Conservation (phyloP, 2,797 vertebrate genomes). For the Parambassis ranga region DNA sequence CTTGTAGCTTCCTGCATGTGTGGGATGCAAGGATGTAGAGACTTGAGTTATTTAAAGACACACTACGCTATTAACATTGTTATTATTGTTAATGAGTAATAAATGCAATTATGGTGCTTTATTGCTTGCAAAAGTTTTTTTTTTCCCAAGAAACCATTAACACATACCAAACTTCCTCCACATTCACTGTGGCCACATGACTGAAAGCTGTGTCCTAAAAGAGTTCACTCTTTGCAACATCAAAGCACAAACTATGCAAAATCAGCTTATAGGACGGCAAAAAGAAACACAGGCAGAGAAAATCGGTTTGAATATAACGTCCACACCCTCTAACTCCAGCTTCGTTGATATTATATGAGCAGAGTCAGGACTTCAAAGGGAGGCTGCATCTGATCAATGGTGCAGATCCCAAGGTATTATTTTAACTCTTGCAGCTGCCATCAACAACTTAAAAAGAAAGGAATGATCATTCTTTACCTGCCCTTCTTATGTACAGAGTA, state of each 20-base stretch:
- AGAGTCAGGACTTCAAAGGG: slow-evolving; percentile 53
- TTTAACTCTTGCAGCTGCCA: slow-evolving; percentile 36
- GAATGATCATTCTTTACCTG: neutral
- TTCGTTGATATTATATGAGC: slow-evolving; percentile 49
- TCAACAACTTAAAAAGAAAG: slow-evolving; percentile 30
- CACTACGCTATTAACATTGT: no score
- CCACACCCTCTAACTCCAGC: slow-evolving; percentile 26
- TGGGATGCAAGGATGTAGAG: no score
- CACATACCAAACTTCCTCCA: no score
- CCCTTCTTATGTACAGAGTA: slow-evolving; percentile 11
- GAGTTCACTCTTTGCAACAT: slow-evolving; percentile 35
- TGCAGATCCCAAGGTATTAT: slow-evolving; percentile 49
- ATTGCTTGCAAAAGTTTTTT: no score
- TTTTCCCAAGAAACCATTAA: no score
- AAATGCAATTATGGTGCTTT: no score
- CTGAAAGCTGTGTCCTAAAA: slow-evolving; percentile 34
- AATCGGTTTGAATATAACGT: slow-evolving; percentile 38
- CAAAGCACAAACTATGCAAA: slow-evolving; percentile 54
- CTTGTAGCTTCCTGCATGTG: no score
- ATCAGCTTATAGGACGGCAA: slow-evolving; percentile 29
- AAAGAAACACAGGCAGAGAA: slow-evolving; percentile 22
- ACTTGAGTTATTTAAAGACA: no score
- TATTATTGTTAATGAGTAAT: no score
- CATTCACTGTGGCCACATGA: slow-evolving; percentile 8
- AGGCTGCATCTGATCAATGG: slow-evolving; percentile 30